These are phyloP conservation scores for Drosophila silvestris DNA, from an alignment of 2,888 invertebrate species.

Conservation along the genomic window DNA sequence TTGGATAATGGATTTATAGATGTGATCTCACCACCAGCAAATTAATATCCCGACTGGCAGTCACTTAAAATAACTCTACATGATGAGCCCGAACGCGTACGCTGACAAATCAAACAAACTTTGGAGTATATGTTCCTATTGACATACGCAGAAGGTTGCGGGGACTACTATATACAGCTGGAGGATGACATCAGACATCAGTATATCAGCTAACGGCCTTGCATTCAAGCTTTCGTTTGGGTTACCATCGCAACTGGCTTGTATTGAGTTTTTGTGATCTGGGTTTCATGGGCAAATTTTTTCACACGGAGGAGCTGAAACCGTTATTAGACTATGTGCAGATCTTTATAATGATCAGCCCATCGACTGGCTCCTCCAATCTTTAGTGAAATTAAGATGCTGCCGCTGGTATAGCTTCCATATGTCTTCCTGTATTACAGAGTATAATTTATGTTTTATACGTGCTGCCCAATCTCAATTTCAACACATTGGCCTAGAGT, in stretches of 20 bases:
- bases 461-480: slow-evolving; percentile 49
- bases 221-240: slow-evolving; percentile 43
- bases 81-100: slow-evolving; percentile 26
- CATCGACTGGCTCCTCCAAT: slow-evolving; percentile 62
- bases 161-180: slow-evolving; percentile 58
- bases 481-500: slow-evolving; percentile 1
- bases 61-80: slow-evolving; percentile 26
- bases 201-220: slow-evolving; percentile 39
- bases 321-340: slow-evolving; percentile 37
- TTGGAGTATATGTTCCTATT: slow-evolving; percentile 62
- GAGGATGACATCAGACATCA: slow-evolving; percentile 49
- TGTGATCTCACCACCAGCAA: no score
- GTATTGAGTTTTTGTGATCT: slow-evolving; percentile 54
- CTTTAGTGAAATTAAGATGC: slow-evolving; percentile 41
- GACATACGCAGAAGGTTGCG: slow-evolving; percentile 53
- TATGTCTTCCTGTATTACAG: slow-evolving; percentile 16
- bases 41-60: no score
- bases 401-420: slow-evolving; percentile 46
- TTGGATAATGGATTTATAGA: no score
- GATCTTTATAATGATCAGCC: slow-evolving; percentile 55
- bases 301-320: slow-evolving; percentile 31
- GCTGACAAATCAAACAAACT: slow-evolving; percentile 60
- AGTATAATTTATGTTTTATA: slow-evolving; percentile 20
- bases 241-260: slow-evolving; percentile 36
- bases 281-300: slow-evolving; percentile 62